These are phyloP conservation scores for Scatophagus argus DNA, from an alignment of 2,113 vertebrate species.

Conservation along the genomic window DNA sequence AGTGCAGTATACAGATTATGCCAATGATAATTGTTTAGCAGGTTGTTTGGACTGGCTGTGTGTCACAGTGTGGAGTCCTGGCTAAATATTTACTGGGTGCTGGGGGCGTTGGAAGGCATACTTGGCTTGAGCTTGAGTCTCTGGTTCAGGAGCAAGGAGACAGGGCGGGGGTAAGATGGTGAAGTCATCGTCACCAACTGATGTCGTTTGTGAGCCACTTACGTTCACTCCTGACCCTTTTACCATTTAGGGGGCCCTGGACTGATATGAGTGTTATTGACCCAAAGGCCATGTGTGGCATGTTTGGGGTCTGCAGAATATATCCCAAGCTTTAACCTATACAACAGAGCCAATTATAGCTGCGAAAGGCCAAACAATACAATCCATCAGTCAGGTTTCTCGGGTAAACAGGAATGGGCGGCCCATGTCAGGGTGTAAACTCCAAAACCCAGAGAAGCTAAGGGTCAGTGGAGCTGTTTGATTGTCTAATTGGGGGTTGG, in stretches of 20 bases:
- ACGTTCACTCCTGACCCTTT: constrained; percentile 80
- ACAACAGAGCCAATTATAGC: constrained; percentile 86
- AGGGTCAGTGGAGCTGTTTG: constrained; percentile 83
- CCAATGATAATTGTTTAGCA: constrained; percentile 81
- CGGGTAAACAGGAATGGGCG: constrained; percentile 81
- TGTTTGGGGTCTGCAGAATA: constrained; percentile 87
- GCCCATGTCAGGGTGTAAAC: constrained; percentile 78
- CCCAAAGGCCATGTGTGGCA: constrained; percentile 83
- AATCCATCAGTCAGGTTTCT: constrained; percentile 84
- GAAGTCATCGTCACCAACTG: constrained; percentile 67
- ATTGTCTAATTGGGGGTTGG: constrained; percentile 82
- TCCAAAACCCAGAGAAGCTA: constrained; percentile 79
- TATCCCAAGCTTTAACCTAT: constrained; percentile 86
- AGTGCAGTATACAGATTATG: constrained; percentile 76
- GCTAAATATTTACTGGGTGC: constrained; percentile 85
- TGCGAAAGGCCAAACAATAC: constrained; percentile 86
- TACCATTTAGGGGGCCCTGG: constrained; percentile 83
- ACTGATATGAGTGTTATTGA: constrained; percentile 85
- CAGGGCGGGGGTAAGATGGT: constrained; percentile 22
- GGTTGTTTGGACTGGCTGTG: constrained; percentile 82
- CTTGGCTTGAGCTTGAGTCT: constrained; percentile 66
- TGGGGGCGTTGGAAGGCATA: constrained; percentile 63
- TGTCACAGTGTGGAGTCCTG: constrained; percentile 77
- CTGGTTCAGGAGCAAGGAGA: constrained; percentile 47
- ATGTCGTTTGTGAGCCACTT: constrained; percentile 71